Evolutionary conservation across 2,113 vertebrate species (phyloP).

Genomic region (Fregata magnificens): DNA sequence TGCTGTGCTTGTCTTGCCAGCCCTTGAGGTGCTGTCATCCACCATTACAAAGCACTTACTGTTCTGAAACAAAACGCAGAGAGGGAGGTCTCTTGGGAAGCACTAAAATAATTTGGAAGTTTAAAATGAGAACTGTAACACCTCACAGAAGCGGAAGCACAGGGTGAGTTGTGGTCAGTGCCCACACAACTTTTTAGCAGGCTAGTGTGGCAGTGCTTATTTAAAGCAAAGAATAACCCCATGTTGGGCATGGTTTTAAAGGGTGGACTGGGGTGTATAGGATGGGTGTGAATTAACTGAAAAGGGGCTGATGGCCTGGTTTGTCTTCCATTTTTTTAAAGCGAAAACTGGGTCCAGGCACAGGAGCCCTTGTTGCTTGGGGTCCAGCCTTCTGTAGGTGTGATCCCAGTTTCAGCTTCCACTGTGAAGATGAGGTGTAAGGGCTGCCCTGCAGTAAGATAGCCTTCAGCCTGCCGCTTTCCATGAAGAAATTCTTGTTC

Average conservation of each 20-base stretch:
- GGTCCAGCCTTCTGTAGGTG: neutral
- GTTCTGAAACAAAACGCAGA: neutral
- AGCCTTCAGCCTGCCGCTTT: neutral
- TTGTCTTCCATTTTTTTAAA: neutral
- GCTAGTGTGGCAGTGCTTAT: accelerated
- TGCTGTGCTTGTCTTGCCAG: neutral
- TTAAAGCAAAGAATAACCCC: neutral
- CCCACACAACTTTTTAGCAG: neutral
- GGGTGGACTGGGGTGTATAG: neutral
- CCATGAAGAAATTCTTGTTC: neutral
- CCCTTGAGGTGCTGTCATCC: neutral
- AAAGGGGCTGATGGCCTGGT: neutral
- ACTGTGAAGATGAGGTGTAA: neutral
- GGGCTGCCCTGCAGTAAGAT: neutral
- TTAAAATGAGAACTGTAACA: neutral
- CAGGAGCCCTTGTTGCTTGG: accelerated
- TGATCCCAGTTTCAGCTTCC: neutral
- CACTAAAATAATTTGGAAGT: neutral
- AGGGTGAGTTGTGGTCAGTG: neutral
- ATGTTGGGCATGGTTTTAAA: neutral
- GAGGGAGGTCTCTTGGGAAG: neutral
- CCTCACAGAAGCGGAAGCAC: neutral
- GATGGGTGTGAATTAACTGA: neutral
- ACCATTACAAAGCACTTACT: neutral
- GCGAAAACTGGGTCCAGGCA: neutral